Base-by-base conservation (phyloP, 2,113 vertebrate genomes). In the Drymodes brunneopygia region DNA sequence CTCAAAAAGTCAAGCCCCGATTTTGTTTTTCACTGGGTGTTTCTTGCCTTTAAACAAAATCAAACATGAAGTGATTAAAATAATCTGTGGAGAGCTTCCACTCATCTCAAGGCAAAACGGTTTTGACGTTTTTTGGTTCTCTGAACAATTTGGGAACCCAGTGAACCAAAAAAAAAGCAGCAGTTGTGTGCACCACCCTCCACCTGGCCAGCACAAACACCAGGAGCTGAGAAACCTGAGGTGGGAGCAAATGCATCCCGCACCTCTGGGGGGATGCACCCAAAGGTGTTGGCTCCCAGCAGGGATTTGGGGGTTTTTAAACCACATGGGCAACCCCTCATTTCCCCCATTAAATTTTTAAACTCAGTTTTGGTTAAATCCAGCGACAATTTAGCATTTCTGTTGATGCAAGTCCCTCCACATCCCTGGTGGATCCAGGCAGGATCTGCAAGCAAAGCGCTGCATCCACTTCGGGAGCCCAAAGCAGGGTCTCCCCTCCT, bases 81-180 rank as follows among this genome's bases (percentile, higher is more conserved):
- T 69, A 4, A 60, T 12, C 31, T 38, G 38, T 38, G 38, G 38
- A 80, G 22, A 67, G 24, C 23, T 85, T 79, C 66, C 25, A 2
- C 36, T 42, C 82, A 69, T 33, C 86, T 90, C 19, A 0, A 86
- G 74, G 45, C 73, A 93, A 95, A 97, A 45, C 0, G 7, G 9
- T 95, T 96, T 95, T 93, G 96, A 95, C 90, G 0, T 84, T 73
- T 84, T 85, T 95, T 81, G 67, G 67, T 94, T 83, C 82, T 54
- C 64, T 88, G 79, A 95, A 33, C 82, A 86, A 92, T 91, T 15
- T 86, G 45, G 51, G 69, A 81, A 94, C 29, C 35, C 83, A 62
- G 19, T 71, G 88, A 96, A 93, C 15, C 91, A 94, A 78, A 93
- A 72, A 72, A 92, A 78, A 2, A 21, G 8, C 25, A 62, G 64